A percentile compares a stretch with the other conserved stretches of the same genome.
Conservation (phyloP, 2,888 invertebrate species). For the Acronicta alni region DNA sequence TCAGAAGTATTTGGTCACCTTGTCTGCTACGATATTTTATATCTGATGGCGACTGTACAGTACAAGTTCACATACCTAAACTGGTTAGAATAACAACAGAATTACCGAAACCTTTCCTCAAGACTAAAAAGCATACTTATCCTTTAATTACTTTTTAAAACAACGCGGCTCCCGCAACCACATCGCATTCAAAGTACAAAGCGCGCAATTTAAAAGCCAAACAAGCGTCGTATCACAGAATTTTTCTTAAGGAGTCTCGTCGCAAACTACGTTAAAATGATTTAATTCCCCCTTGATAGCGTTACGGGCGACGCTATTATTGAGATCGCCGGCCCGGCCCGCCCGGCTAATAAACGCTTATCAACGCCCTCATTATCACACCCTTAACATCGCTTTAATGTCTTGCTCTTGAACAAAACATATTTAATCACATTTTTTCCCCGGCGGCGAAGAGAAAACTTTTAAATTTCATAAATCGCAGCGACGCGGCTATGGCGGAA, state of each 20-base stretch:
- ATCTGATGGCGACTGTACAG: too few species aligned
- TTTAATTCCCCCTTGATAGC: slow-evolving; percentile 87
- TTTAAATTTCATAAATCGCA: slow-evolving; percentile 85
- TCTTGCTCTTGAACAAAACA: slow-evolving; percentile 90
- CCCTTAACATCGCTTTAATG: slow-evolving; percentile 90
- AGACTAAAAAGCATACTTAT: slow-evolving; percentile 51
- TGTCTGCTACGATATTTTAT: too few species aligned
- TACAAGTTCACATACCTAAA: too few species aligned
- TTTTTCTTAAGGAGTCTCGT: slow-evolving; percentile 80
- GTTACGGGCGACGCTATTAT: slow-evolving; percentile 77
- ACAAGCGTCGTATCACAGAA: slow-evolving; percentile 76
- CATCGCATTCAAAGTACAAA: slow-evolving; percentile 62
- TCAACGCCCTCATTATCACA: slow-evolving; percentile 89
- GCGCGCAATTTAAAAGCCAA: slow-evolving; percentile 76
- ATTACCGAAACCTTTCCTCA: slow-evolving; percentile 27
- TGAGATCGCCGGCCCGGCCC: slow-evolving; percentile 78
- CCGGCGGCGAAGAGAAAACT: slow-evolving; percentile 74
- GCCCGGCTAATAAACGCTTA: slow-evolving; percentile 88
- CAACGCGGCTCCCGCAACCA: slow-evolving; percentile 61
- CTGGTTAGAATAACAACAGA: slow-evolving; percentile 8
- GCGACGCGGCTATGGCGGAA: slow-evolving; percentile 54
- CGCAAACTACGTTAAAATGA: slow-evolving; percentile 88
- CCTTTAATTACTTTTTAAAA: slow-evolving; percentile 64
- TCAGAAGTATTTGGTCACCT: too few species aligned
- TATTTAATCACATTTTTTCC: slow-evolving; percentile 89